Conservation (phyloP, 2,797 vertebrate genomes). For the Coracias cyanogaster region DNA sequence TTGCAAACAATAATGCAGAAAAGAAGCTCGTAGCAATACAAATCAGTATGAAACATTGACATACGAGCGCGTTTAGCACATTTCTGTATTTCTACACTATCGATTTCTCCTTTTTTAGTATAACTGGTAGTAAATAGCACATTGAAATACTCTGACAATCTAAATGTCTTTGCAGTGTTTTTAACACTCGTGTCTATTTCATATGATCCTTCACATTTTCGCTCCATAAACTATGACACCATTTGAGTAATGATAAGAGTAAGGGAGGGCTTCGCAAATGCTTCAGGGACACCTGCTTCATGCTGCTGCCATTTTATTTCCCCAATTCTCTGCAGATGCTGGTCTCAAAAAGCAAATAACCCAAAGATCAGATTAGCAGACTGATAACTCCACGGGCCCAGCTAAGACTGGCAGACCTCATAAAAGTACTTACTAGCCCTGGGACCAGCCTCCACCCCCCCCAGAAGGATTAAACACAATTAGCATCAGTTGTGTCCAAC, state of each 20-base stretch:
- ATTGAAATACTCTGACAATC: background rate
- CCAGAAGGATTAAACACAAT: slow-evolving; percentile 60
- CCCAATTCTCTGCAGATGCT: slow-evolving; percentile 28
- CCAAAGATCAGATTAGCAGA: slow-evolving; percentile 24
- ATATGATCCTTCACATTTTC: background rate
- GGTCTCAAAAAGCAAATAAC: slow-evolving; percentile 7
- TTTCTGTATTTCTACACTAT: background rate
- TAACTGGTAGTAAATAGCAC: background rate
- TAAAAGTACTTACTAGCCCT: background rate
- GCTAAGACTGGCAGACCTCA: slow-evolving; percentile 25
- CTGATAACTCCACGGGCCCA: background rate
- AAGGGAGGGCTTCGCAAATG: background rate
- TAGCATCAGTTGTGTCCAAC: slow-evolving; percentile 41
- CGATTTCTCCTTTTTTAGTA: background rate
- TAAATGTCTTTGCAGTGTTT: background rate
- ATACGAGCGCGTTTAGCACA: background rate
- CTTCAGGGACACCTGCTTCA: background rate
- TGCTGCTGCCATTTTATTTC: background rate
- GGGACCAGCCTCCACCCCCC: background rate
- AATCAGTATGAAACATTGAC: background rate
- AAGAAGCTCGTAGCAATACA: background rate
- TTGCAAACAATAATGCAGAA: background rate
- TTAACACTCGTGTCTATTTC: background rate
- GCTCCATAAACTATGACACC: background rate
- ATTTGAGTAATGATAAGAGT: background rate